Evolutionary conservation across 2,888 invertebrate genomes (phyloP), one percentile per base, ranked within the genome.

Genomic region (Heliothis peltigera): DNA sequence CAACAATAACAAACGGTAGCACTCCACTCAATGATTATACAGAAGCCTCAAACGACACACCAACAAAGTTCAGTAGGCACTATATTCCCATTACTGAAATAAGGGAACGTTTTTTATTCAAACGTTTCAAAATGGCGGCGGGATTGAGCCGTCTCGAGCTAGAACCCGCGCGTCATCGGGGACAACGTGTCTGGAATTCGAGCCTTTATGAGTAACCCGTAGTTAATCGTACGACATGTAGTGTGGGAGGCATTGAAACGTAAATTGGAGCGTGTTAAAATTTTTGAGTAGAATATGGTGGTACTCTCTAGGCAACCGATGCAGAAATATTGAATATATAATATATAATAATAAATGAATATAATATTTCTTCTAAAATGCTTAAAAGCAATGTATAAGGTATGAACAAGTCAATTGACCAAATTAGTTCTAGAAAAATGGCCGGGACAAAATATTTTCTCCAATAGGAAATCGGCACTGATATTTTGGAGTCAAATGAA

Each of bases 151-250:
- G 64, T 71, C 70, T 64, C 77, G 75, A 78, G 73, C 78, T 64
- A 77, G 71, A 79, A 84, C 80, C 75, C 74, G 70, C 72, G 72
- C 81, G 77, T 84, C 83, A 84, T 78, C 79, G 76, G 57, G 79
- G 75, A 75, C 83, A 80, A 89, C 91, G 91, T 91, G 91, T 84
- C 65, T 65, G 80, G 91, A 91, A 91, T 92, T 75, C 78, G 72
- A 70, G 77, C 83, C 80, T 88, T 88, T 84, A 84, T 75, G 72
- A 70, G 76, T 62, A 70, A 62, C 68, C 76, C 75, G 59, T 69
- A 79, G 81, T 82, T 83, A 83, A 83, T 83, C 80, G 68, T 60
- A 64, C 64, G 52, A 61, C 56, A 64, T 54, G 47, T 25, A 64
- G 52, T 65, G 67, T 66, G 74, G 55, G 60, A 66, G 70, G 71